Base-by-base conservation (phyloP, 2,113 vertebrate species). In the Chroicocephalus ridibundus region DNA sequence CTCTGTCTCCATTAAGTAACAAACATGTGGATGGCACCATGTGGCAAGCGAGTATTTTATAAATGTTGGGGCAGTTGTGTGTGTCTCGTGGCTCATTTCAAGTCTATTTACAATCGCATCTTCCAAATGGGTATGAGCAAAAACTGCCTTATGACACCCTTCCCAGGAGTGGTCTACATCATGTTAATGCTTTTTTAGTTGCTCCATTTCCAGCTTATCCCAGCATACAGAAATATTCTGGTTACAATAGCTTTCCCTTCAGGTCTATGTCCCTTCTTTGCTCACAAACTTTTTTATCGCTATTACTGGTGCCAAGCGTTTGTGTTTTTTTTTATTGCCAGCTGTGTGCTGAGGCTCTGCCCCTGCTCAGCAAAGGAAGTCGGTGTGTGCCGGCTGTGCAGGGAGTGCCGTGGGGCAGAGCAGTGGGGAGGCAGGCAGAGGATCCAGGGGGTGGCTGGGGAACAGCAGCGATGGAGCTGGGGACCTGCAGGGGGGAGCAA, bases 371-470 rank as follows among this genome's bases (percentile, higher is more conserved):
- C 65, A 51, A 16, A 49, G 34, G 21, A 57, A 19, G 3, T 25
- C 0, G 0, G 27, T 0, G 0, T 51, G 31, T 34, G 27, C 12
- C 6, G 38, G 13, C 20, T 47, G 25, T 42, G 38, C 31, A 54
- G 58, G 34, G 15, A 25, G 13, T 16, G 20, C 42, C 1, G 2
- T 55, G 71, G 44, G 49, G 24, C 52, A 83, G 65, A 49, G 62
- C 32, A 13, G 34, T 7, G 51, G 29, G n/a, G 11, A 61, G 34
- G n/a, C 9, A 29, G 19, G 31, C 11, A 21, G 51, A 26, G 18
- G 38, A 6, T 29, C 26, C 13, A 7, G 26, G 6, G 6, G 11
- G 18, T 34, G 24, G 16, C 34, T 52, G 47, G 47, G 24, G 42
- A 47, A 15, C 19, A 49, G 52, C 13, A 54, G 52, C 4, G 51